Percentiles rank a stretch among this genome's conserved stretches.
Evolutionary conservation across 2,888 invertebrate genomes (phyloP).

Genomic region (Ormyrus rosae): DNA sequence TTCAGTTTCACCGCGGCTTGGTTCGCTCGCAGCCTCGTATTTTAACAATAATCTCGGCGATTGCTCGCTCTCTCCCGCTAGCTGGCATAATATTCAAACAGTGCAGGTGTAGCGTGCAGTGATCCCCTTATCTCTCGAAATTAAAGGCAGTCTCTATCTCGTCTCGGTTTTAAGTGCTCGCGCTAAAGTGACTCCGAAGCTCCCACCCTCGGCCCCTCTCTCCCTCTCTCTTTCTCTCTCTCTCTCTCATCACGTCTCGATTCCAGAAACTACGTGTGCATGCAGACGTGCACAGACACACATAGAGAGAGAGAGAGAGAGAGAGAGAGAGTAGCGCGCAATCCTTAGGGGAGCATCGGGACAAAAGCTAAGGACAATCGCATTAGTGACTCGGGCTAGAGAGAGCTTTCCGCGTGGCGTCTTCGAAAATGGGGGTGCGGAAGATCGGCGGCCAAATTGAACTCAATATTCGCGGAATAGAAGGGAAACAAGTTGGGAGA

Average conservation of each 20-base stretch:
- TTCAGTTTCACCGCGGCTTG: too few relatives aligned
- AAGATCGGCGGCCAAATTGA: conserved; percentile 66
- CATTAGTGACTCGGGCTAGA: conserved; percentile 62
- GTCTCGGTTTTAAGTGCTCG: conserved; percentile 56
- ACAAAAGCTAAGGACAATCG: conserved; percentile 69
- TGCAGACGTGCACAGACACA: background rate
- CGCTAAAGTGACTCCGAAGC: conserved; percentile 53
- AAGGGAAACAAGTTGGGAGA: conserved; percentile 73
- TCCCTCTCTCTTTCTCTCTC: background rate
- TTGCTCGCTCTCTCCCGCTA: conserved; percentile 44
- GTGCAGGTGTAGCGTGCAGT: conserved; percentile 55
- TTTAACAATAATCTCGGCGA: conserved; percentile 59
- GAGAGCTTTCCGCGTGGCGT: conserved; percentile 42
- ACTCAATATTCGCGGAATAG: conserved; percentile 74
- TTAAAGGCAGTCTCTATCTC: conserved; percentile 58
- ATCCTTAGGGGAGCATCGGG: conserved; percentile 61
- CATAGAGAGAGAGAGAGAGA: background rate
- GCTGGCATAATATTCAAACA: conserved; percentile 55
- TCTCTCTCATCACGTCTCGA: conserved; percentile 34
- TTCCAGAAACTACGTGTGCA: background rate
- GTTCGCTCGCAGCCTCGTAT: conserved; percentile 45
- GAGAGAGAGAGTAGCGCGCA: conserved; percentile 37
- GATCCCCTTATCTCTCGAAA: conserved; percentile 58
- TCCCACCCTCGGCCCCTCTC: conserved; percentile 13
- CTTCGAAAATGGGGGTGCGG: conserved; percentile 38